These are phyloP conservation scores for Syrista parreyssii DNA, from an alignment of 2,888 invertebrate species.

Conservation along the genomic window DNA sequence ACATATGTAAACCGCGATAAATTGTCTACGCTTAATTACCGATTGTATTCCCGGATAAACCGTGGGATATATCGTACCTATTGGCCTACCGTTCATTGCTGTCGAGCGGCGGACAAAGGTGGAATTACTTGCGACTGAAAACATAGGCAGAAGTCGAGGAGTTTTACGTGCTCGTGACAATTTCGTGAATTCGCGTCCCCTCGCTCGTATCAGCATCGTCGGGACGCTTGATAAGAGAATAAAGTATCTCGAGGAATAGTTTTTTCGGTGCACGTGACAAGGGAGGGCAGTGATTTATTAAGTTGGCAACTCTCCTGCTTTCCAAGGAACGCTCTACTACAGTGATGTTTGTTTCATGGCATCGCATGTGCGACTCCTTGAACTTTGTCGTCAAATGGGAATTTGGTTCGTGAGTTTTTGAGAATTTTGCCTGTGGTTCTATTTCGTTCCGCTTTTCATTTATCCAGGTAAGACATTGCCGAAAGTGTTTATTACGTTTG, in stretches of 20 bases:
- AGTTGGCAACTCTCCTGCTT: neutral
- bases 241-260: neutral
- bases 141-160: neutral
- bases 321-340: neutral
- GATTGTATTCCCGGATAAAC: neutral
- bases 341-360: neutral
- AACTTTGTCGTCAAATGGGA: neutral
- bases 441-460: neutral
- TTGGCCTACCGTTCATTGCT: neutral
- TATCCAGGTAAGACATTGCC: neutral
- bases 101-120: neutral
- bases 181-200: neutral
- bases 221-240: neutral
- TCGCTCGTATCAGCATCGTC: neutral
- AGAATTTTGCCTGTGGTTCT: neutral
- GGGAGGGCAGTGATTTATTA: neutral
- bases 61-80: neutral
- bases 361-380: neutral
- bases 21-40: neutral
- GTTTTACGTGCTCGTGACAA: neutral
- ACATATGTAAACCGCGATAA: constrained; percentile 2
- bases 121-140: neutral
- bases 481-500: neutral
- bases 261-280: neutral
- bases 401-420: neutral